These are phyloP conservation scores for Callospermophilus lateralis DNA, from an alignment of 2,113 vertebrate species.

Conservation along the genomic window DNA sequence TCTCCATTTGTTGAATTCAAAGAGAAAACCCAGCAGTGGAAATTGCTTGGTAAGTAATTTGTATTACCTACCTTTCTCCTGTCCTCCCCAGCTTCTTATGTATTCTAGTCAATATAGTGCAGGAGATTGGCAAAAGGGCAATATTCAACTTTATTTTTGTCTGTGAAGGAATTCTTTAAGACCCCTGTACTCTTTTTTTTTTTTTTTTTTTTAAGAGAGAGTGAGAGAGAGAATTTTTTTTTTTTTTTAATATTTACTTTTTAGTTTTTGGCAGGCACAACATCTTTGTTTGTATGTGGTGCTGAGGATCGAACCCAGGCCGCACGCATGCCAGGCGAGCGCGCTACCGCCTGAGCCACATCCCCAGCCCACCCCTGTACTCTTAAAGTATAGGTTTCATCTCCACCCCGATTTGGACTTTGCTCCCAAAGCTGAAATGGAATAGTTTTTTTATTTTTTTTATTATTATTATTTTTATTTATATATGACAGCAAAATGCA, in stretches of 20 bases:
- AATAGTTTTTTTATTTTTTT: background rate
- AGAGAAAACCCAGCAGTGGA: constrained; percentile 97
- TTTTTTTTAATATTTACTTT: too few relatives aligned
- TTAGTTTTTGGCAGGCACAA: too few relatives aligned
- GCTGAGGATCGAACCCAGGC: too few relatives aligned
- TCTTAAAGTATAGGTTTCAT: background rate
- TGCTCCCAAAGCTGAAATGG: background rate
- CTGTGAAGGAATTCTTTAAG: background rate
- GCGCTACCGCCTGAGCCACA: too few relatives aligned
- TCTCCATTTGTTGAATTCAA: constrained; percentile 95
- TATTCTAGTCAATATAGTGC: background rate
- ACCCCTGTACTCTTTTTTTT: background rate
- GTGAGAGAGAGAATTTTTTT: too few relatives aligned
- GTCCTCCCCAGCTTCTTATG: background rate
- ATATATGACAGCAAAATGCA: too few relatives aligned
- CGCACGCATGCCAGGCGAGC: too few relatives aligned
- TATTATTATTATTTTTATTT: too few relatives aligned
- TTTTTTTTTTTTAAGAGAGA: too few relatives aligned
- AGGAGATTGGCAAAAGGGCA: background rate
- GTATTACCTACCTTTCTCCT: background rate
- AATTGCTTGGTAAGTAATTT: constrained; percentile 92
- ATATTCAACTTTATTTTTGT: background rate
- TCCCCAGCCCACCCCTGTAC: background rate
- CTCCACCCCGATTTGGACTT: background rate
- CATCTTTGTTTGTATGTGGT: too few relatives aligned